These are phyloP conservation scores for Andrena bicolor DNA, from an alignment of 2,888 invertebrate genomes.

Conservation along the genomic window DNA sequence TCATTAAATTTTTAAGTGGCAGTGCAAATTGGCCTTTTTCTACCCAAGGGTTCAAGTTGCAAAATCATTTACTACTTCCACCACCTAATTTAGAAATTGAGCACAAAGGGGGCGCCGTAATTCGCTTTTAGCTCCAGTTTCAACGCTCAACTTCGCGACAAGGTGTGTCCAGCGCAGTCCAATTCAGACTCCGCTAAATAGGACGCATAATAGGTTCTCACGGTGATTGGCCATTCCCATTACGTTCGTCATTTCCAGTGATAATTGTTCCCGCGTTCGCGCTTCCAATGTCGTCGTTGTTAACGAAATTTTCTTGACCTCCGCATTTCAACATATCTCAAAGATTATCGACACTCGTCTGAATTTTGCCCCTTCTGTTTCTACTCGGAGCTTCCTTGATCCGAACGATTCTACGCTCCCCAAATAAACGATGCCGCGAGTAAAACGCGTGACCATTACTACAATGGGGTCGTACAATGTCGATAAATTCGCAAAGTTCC, in stretches of 20 bases:
- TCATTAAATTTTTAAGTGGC: no score
- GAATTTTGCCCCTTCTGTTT: background rate
- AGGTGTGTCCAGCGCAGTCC: constrained; percentile 30
- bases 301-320: background rate
- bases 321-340: background rate
- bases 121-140: no score
- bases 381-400: constrained; percentile 10
- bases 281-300: background rate
- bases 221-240: constrained; percentile 60
- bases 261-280: background rate
- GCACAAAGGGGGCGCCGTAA: no score
- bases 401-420: background rate
- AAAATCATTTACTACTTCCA: no score
- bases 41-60: no score
- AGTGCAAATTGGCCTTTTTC: no score
- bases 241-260: constrained; percentile 53
- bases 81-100: no score
- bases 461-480: constrained; percentile 46
- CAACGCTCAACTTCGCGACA: constrained; percentile 14
- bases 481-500: constrained; percentile 68
- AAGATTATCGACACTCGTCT: background rate
- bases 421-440: constrained; percentile 38
- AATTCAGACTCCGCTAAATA: constrained; percentile 42
- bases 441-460: constrained; percentile 31
- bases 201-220: constrained; percentile 44